A percentile compares a stretch with the other conserved stretches of the same genome.
These are phyloP conservation scores for Morone chrysops DNA, from an alignment of 2,113 vertebrate genomes.

Conservation along the genomic window DNA sequence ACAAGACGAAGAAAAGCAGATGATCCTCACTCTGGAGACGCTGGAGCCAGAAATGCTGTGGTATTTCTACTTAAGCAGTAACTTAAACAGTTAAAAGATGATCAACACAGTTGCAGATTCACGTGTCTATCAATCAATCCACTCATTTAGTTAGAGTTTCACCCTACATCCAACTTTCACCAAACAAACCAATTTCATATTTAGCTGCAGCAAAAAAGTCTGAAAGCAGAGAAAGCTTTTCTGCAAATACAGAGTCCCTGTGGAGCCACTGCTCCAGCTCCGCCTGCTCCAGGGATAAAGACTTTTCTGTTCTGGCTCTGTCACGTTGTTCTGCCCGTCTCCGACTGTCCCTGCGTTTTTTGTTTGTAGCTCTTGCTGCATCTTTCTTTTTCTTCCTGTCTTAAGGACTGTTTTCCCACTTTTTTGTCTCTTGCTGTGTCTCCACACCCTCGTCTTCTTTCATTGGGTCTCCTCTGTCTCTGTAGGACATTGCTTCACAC, in stretches of 20 bases:
- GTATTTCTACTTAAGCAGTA: neutral
- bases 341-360: slow-evolving; percentile 39
- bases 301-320: slow-evolving; percentile 66
- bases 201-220: neutral
- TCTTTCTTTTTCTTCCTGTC: slow-evolving; percentile 20
- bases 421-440: neutral
- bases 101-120: neutral
- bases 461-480: neutral
- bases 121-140: neutral
- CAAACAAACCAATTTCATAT: neutral
- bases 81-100: neutral
- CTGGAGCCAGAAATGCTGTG: neutral
- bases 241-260: slow-evolving; percentile 2
- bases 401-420: neutral
- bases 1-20: neutral
- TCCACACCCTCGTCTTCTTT: slow-evolving; percentile 7
- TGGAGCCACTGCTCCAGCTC: slow-evolving; percentile 30
- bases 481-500: neutral
- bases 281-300: slow-evolving; percentile 64
- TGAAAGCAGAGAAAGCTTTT: neutral
- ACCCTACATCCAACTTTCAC: neutral
- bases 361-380: slow-evolving; percentile 36
- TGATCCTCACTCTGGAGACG: neutral
- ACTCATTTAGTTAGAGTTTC: neutral
- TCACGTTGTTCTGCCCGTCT: slow-evolving; percentile 49